Conservation (phyloP, 53 echinoderm and acorn worm genomes). For the Antedon mediterranea region DNA sequence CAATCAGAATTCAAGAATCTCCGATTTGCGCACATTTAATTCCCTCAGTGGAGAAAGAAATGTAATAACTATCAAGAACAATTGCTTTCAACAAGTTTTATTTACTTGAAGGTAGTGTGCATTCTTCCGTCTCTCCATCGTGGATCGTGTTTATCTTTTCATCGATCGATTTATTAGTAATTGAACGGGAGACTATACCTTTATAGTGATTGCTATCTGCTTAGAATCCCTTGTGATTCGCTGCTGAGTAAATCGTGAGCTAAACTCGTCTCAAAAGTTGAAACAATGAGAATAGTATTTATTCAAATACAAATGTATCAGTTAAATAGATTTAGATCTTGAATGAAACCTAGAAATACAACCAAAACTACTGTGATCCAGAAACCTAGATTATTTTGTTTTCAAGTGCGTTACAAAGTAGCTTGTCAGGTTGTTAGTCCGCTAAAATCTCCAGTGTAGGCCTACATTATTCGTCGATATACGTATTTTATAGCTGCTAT, state of each 20-base stretch:
- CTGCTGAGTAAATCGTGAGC: not conserved
- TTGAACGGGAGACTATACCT: not conserved
- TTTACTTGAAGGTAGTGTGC: not conserved
- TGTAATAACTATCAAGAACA: not conserved
- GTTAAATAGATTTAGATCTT: no score
- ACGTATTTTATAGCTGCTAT: no score
- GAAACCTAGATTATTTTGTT: no score
- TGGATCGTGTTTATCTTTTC: not conserved
- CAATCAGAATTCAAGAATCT: no score
- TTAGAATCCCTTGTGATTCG: not conserved
- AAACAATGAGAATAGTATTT: not conserved
- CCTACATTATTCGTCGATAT: no score
- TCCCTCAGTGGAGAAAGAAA: no score
- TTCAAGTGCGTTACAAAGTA: no score
- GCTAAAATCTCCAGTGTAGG: no score
- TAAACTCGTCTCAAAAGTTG: not conserved
- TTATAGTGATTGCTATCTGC: not conserved
- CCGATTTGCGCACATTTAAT: no score
- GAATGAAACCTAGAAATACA: no score
- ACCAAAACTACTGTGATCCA: no score
- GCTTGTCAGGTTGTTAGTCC: no score
- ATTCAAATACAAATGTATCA: not conserved
- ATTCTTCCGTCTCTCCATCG: not conserved
- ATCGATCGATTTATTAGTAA: not conserved
- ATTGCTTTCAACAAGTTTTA: not conserved